A percentile compares a stretch with the other conserved stretches of the same genome.
Conservation (phyloP, 2,797 vertebrate genomes). For the Lagorchestes hirsutus region DNA sequence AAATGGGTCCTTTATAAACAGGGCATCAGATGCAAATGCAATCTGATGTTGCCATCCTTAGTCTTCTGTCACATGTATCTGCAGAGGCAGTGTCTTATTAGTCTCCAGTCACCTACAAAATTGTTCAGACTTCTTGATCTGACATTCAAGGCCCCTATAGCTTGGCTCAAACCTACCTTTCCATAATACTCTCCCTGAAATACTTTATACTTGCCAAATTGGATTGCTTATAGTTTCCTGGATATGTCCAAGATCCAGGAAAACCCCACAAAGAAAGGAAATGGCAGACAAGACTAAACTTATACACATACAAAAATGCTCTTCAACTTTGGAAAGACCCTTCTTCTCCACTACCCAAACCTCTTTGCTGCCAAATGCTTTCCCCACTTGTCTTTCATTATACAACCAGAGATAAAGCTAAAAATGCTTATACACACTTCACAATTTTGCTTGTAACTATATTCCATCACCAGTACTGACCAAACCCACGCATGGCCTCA, state of each 20-base stretch:
- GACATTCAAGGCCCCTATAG: background rate
- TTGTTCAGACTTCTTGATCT: background rate
- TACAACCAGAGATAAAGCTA: background rate
- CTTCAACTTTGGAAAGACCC: background rate
- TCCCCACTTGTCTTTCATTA: background rate
- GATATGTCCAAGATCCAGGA: background rate
- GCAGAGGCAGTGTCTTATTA: background rate
- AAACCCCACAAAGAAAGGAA: background rate
- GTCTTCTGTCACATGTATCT: background rate
- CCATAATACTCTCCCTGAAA: background rate
- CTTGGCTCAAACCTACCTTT: background rate
- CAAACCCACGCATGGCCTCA: background rate
- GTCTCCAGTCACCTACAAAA: background rate
- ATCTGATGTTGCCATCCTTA: background rate
- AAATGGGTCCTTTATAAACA: background rate
- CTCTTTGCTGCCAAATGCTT: background rate
- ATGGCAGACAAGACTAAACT: background rate
- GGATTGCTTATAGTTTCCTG: background rate
- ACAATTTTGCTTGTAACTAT: background rate
- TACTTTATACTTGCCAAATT: background rate
- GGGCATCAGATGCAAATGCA: background rate
- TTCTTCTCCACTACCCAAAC: background rate
- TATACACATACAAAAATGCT: background rate
- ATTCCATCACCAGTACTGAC: background rate
- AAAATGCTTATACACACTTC: background rate